phyloP scores from a whole-genome alignment of 1,140 invertebrate genomes.

The Apis mellifera region Amel_HAv3.1 CM009941.2:10318501-10319000 shows the following conservation, averaged over 20 bases:
- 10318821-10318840: slow-evolving; percentile 62
- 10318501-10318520: no score
- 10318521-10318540: no score
- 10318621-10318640: no score
- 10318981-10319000: slow-evolving; percentile 81
- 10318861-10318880: slow-evolving; percentile 75
- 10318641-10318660: no score
- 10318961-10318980: slow-evolving; percentile 82
- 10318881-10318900: slow-evolving; percentile 73
- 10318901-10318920: slow-evolving; percentile 65
- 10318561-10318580: no score
- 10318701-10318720: no score
- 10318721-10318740: not conserved
- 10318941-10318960: slow-evolving; percentile 80
- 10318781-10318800: slow-evolving; percentile 28
- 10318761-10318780: slow-evolving; percentile 54
- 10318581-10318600: no score
- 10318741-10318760: slow-evolving; percentile 52
- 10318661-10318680: no score
- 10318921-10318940: slow-evolving; percentile 81
- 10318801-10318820: slow-evolving; percentile 66
- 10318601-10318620: no score
- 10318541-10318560: no score
- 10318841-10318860: slow-evolving; percentile 70
- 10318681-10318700: no score